A percentile compares a stretch with the other conserved stretches of the same genome.
These are phyloP conservation scores for Tricholauxania praeusta DNA, from an alignment of 2,888 invertebrate genomes.

Conservation along the genomic window DNA sequence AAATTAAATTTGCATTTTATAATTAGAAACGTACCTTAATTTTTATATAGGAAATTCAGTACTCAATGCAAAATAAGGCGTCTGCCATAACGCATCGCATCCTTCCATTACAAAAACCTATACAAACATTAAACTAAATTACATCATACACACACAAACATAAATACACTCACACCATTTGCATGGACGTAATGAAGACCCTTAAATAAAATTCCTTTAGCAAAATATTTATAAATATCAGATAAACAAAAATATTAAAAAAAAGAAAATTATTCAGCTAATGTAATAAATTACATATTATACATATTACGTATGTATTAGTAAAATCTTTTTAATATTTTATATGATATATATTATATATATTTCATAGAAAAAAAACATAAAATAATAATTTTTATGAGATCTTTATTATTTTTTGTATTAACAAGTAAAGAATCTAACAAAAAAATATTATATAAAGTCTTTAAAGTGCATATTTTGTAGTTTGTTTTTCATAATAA, in stretches of 20 bases:
- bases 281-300: slow-evolving; percentile 43
- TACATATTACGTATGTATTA: slow-evolving; percentile 39
- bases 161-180: slow-evolving; percentile 33
- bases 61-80: slow-evolving; percentile 10
- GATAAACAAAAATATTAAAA: slow-evolving; percentile 47
- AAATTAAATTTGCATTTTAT: slow-evolving; percentile 42
- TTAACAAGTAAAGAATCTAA: slow-evolving; percentile 51
- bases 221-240: slow-evolving; percentile 62
- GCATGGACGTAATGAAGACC: slow-evolving; percentile 52
- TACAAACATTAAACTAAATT: neutral
- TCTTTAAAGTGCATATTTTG: slow-evolving; percentile 29
- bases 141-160: slow-evolving; percentile 45
- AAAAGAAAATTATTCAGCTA: slow-evolving; percentile 43
- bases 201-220: slow-evolving; percentile 65
- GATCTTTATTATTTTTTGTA: slow-evolving; percentile 55
- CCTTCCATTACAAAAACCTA: neutral
- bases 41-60: slow-evolving; percentile 26
- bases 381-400: slow-evolving; percentile 49
- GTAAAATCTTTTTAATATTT: slow-evolving; percentile 52
- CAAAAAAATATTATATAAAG: neutral
- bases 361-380: slow-evolving; percentile 44
- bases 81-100: slow-evolving; percentile 6
- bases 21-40: slow-evolving; percentile 46
- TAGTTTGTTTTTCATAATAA: slow-evolving; percentile 33
- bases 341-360: slow-evolving; percentile 50